Evolutionary conservation across 2,888 invertebrate genomes (phyloP).

Genomic region (Thymelicus sylvestris): DNA sequence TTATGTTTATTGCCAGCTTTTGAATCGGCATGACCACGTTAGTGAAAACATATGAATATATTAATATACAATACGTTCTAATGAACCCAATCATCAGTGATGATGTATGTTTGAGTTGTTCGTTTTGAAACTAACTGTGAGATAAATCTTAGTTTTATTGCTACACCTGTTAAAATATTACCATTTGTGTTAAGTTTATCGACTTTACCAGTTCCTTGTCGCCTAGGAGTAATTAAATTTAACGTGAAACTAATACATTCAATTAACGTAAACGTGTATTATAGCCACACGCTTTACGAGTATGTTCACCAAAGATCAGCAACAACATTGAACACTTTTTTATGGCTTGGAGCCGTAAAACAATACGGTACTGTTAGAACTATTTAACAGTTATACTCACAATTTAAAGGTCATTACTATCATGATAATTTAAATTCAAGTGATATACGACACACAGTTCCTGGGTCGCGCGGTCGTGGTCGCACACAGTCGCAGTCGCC

Average conservation of each 20-base stretch:
- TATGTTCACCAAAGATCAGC: no score
- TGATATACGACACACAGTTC: conserved; percentile 28
- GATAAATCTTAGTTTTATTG: not conserved
- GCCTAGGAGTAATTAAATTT: no score
- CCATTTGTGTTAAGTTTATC: not conserved
- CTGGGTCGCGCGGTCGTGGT: not conserved
- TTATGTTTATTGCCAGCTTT: conserved; percentile 11
- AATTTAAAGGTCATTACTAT: not conserved
- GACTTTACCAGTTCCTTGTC: no score
- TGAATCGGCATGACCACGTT: not conserved
- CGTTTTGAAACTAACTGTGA: not conserved
- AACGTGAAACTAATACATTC: no score
- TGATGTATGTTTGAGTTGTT: not conserved
- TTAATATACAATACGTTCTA: not conserved
- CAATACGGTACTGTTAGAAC: not conserved
- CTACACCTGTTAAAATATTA: not conserved
- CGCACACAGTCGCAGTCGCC: not conserved
- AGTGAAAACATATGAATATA: conserved; percentile 9
- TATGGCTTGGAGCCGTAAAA: not conserved
- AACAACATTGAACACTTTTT: no score
- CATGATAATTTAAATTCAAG: conserved; percentile 5
- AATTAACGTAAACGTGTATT: no score
- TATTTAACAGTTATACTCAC: not conserved
- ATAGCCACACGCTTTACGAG: no score
- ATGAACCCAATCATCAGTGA: not conserved